phyloP scores from a whole-genome alignment of 2,888 invertebrate genomes.

The Plusia festucae region DNA sequence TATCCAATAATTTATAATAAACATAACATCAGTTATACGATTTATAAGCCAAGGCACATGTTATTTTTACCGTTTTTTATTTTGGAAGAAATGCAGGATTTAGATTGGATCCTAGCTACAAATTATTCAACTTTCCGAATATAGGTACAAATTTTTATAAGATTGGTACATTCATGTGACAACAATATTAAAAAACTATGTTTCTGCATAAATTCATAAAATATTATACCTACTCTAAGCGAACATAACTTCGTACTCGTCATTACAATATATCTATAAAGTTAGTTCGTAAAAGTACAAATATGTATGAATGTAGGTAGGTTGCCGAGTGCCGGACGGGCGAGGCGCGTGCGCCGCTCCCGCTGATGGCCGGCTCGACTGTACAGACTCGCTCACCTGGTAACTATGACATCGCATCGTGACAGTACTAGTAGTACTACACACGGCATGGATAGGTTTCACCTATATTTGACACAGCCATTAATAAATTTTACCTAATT shows the following conservation, averaged over 20 bases:
- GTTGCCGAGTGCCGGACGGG: constrained; percentile 59
- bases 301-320: constrained; percentile 74
- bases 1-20: constrained; percentile 74
- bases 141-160: constrained; percentile 88
- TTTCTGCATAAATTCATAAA: constrained; percentile 89
- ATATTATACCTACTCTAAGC: constrained; percentile 88
- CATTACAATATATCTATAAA: constrained; percentile 86
- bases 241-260: constrained; percentile 84
- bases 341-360: constrained; percentile 36
- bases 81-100: constrained; percentile 86
- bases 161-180: constrained; percentile 89
- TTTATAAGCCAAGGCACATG: constrained; percentile 88
- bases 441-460: constrained; percentile 68
- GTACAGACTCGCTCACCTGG: constrained; percentile 14
- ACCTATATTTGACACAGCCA: constrained; percentile 81
- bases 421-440: constrained; percentile 55
- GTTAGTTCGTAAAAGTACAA: constrained; percentile 85
- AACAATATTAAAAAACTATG: constrained; percentile 89
- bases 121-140: constrained; percentile 89
- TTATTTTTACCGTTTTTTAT: constrained; percentile 78
- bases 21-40: constrained; percentile 82
- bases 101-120: constrained; percentile 89
- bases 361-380: constrained; percentile 15
- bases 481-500: constrained; percentile 74
- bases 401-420: constrained; percentile 23